Base-by-base conservation (phyloP, 2,888 invertebrate species). In the Artemia sinica region DNA sequence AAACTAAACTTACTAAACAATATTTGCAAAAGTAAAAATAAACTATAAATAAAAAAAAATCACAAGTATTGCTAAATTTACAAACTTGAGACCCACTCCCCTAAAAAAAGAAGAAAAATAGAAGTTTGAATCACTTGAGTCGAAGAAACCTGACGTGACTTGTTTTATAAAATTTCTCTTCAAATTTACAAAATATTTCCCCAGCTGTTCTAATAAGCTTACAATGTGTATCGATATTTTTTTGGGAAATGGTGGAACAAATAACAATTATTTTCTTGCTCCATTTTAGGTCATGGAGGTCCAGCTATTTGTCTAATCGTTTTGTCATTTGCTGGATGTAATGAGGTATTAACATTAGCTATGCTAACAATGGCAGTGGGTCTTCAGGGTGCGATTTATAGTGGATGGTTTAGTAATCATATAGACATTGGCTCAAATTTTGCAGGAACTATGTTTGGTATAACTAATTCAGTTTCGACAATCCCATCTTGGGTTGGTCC, bases 361-460 rank as follows among this genome's bases (percentile, higher is more conserved):
- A 86, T 90, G 73, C 89, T 91, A 78, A 89, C 89, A 0, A 76
- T 84, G 58, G 87, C 89, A 0, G 79, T 91, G 48, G 89, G 89
- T 72, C 83, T 89, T 74, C 90, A 90, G 77, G 91, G 91, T 28
- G 89, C 86, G 0, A 89, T 90, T 14, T 89, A 89, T 0, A 89
- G 88, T 11, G 91, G 91, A 0, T 91, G 90, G 77, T 82, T 90
- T 49, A 87, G 89, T 72, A 91, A 91, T 75, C 89, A 88, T 12
- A 80, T 91, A 48, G 91, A 91, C 74, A 89, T 91, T 74, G 90
- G 91, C 4, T 91, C 91, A 0, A 89, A 90, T 77, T 91, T 89
- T 76, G 88, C 89, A 68, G 78, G 78, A 0, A 91, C 91, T 1
- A 89, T 91, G 72, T 90, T 91, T 77, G 91, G 91, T 58, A 80